phyloP scores from a whole-genome alignment of 2,113 vertebrate species.

The Eulacestoma nigropectus region DNA sequence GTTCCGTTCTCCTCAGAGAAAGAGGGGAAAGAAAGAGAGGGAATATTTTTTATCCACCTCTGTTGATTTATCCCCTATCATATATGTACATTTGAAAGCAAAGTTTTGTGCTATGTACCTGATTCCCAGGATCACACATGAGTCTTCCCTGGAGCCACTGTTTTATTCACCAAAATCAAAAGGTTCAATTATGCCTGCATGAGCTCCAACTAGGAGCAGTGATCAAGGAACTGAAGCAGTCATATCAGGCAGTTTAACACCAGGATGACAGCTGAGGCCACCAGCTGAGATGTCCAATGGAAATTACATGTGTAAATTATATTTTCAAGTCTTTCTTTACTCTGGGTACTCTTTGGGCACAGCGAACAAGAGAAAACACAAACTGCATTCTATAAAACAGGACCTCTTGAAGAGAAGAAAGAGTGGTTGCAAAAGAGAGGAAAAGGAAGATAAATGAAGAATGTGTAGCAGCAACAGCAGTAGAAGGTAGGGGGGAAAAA shows the following conservation, averaged over 20 bases:
- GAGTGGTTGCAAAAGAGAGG: not conserved
- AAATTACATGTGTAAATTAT: not conserved
- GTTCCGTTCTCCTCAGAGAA: not conserved
- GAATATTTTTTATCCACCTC: not conserved
- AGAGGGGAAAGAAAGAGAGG: not conserved
- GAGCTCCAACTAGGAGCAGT: not conserved
- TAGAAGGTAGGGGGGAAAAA: rapidly evolving
- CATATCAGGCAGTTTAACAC: not conserved
- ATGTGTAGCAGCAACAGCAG: not conserved
- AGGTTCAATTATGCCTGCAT: not conserved
- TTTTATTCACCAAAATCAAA: not conserved
- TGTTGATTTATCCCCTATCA: not conserved
- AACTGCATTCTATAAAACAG: not conserved
- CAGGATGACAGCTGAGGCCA: not conserved
- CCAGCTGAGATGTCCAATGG: not conserved
- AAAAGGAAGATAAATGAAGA: not conserved
- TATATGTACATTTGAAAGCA: not conserved
- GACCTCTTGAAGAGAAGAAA: not conserved
- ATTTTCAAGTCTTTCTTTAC: not conserved
- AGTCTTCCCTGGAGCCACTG: not conserved
- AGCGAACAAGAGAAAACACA: not conserved
- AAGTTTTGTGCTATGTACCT: not conserved
- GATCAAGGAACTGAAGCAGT: not conserved
- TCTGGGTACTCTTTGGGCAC: not conserved
- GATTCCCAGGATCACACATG: not conserved